Evolutionary conservation across 1,140 invertebrate genomes (phyloP), one percentile per base, ranked within the genome.

Genomic region (Drosophila teissieri): DNA sequence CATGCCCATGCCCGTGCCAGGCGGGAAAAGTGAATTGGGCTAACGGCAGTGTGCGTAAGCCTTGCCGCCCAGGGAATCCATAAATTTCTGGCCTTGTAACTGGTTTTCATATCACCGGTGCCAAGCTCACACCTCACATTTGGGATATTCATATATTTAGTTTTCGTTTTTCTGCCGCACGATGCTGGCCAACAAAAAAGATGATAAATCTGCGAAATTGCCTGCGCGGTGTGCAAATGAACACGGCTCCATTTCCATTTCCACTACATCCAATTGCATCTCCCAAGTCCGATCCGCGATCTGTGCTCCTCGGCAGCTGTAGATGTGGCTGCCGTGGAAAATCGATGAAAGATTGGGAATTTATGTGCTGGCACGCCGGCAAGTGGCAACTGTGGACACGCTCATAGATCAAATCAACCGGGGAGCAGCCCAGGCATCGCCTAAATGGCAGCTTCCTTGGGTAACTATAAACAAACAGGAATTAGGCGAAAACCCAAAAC

Each of bases 11-110:
- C 19, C 19, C 19, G 2, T 19, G 19, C 19, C 19, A 19, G 56
- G 64, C 58, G 51, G 57, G 24, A 74, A 74, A 46, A 37, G 58
- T 53, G 65, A 82, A 84, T 62, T 73, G 58, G 75, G 55, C 53
- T 86, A 86, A 86, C 83, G 83, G 83, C 80, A 86, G 46, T 39
- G 52, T 88, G 83, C 83, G 83, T 86, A 88, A 79, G 42, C 42
- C 31, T 56, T 14, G 17, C 46, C 48, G 63, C 40, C 24, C 44
- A 55, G 44, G 27, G 15, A 36, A 19, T 24, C 40, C 72, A 76
- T 72, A 68, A 73, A 69, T 80, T 60, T 57, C 37, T 46, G 60
- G 73, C 55, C 62, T 64, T 56, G 51, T 31, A 75, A 86, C 84
- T 44, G 79, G 84, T 88, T 86, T 46, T 64, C 12, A 11, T 19